Conservation (phyloP, 2,888 invertebrate species). For the Bedellia somnulentella region DNA sequence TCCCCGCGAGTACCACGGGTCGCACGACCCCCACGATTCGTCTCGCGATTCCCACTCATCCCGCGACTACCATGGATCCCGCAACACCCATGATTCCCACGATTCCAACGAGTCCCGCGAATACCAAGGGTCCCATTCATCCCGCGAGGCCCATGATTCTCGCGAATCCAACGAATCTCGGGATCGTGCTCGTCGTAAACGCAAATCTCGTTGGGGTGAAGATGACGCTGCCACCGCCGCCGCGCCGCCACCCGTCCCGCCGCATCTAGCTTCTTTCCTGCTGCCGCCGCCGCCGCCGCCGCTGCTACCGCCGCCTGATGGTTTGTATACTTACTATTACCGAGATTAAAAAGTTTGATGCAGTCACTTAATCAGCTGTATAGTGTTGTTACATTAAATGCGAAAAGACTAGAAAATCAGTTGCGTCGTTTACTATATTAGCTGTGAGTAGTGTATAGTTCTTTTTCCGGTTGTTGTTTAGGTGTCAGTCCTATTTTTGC, state of each 20-base stretch:
- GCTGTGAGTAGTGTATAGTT: too few relatives aligned
- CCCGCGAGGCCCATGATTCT: slow-evolving; percentile 33
- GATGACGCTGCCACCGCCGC: slow-evolving; percentile 39
- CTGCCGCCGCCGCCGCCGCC: slow-evolving; percentile 16
- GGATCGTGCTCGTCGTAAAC: slow-evolving; percentile 46
- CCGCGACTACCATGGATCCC: not conserved
- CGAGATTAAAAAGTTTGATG: not conserved
- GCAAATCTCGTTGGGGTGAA: slow-evolving; percentile 79
- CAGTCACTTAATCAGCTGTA: too few relatives aligned
- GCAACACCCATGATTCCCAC: not conserved
- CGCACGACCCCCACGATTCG: not conserved
- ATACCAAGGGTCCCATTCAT: not conserved
- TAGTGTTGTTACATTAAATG: too few relatives aligned
- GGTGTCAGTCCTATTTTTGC: too few relatives aligned
- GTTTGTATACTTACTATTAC: not conserved
- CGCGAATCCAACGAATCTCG: slow-evolving; percentile 45
- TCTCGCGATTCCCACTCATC: too few relatives aligned
- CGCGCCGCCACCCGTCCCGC: slow-evolving; percentile 29
- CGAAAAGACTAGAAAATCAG: too few relatives aligned
- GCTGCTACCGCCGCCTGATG: not conserved
- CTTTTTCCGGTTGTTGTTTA: too few relatives aligned
- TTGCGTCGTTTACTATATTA: too few relatives aligned
- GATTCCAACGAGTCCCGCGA: not conserved
- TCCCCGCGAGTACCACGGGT: not conserved
- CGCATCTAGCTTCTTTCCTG: slow-evolving; percentile 7